Base-by-base conservation (phyloP, 2,113 vertebrate species). In the Collichthys lucidus region DNA sequence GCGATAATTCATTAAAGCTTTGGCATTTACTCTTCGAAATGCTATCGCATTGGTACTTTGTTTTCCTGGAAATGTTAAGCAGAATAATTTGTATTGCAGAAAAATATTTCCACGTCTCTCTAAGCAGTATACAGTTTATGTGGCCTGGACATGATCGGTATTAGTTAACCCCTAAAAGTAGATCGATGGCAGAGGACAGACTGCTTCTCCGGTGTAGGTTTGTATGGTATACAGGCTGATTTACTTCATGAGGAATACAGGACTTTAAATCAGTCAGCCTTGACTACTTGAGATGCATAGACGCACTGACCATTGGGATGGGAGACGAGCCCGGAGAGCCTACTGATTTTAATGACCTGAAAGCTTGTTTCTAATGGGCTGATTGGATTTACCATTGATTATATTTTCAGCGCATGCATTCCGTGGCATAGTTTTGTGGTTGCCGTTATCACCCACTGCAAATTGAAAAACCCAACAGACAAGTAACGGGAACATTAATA, bases 351-450 rank as follows among this genome's bases (percentile, higher is more conserved):
- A 92, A 90, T 79, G 74, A 87, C 72, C 52, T 66, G 59, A 86
- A 79, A 86, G 78, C 85, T 77, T 82, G 79, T 83, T 83, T 90
- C 81, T 80, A 84, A 90, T 82, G 75, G 52, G 26, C 77, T 85
- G 82, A 91, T 88, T 91, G 84, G 80, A 89, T 89, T 86, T 76
- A 60, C 74, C 82, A 89, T 90, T 93, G 91, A 93, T 92, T 92
- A 84, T 69, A 44, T 86, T 89, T 90, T 79, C 67, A 67, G 70
- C 10, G 10, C 79, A 82, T 9, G 10, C 79, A 82, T 82, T 74
- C 63, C 15, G 49, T 56, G 79, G 80, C 70, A 60, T 47, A 49
- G 66, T 82, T 86, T 81, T 83, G 77, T 84, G 86, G 91, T 88
- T 85, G 86, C 61, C 74, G 15, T 82, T 87, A 71, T 86, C 20